Conservation (phyloP, 2,888 invertebrate species). For the Thymelicus lineola region DNA sequence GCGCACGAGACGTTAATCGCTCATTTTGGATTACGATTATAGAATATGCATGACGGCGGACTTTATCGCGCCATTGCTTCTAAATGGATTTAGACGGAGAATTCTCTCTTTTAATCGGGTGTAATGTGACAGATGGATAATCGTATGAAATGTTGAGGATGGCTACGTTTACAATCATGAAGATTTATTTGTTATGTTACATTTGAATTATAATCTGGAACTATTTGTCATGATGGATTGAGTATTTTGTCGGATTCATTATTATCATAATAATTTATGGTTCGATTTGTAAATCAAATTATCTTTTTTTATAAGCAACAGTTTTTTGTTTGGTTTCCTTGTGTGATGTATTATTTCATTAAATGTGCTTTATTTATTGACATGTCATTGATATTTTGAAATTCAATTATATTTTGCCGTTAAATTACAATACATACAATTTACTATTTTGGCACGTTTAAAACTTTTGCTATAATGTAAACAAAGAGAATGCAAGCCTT, state of each 20-base stretch:
- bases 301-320: neutral
- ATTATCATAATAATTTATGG: neutral
- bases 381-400: no score
- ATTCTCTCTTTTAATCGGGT: slow-evolving; percentile 35
- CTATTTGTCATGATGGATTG: neutral
- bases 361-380: no score
- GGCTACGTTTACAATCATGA: neutral
- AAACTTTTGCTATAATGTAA: no score
- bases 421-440: no score
- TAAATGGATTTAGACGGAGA: slow-evolving; percentile 68
- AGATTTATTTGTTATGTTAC: neutral
- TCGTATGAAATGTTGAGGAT: slow-evolving; percentile 22
- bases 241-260: neutral
- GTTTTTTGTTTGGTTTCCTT: no score
- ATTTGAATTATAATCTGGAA: neutral
- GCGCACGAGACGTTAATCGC: slow-evolving; percentile 70
- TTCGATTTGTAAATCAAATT: neutral
- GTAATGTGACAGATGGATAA: slow-evolving; percentile 34
- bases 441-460: no score
- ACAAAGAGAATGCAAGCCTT: no score
- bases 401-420: no score
- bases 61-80: slow-evolving; percentile 73
- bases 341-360: no score
- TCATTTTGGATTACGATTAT: slow-evolving; percentile 77
- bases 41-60: slow-evolving; percentile 70